Evolutionary conservation across 2,113 vertebrate genomes (phyloP), one percentile per base, ranked within the genome.

Genomic region (Dolichallabes microphthalmus): DNA sequence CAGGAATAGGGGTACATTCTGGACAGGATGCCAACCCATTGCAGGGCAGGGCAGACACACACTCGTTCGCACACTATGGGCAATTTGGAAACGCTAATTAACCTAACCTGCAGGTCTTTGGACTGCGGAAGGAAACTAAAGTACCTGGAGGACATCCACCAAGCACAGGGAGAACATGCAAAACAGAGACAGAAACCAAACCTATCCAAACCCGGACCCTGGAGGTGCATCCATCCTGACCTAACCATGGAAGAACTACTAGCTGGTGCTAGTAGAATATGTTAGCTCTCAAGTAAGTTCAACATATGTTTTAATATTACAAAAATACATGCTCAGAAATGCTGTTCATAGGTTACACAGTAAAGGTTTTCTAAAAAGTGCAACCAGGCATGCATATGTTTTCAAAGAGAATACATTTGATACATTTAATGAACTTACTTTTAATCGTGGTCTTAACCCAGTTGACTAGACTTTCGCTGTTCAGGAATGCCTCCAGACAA

Each of bases 401-500:
- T 50, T 57, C 35, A 79, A 30, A 78, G 2, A 19, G n/a, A 4
- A 63, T 68, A 14, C 50, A 10, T 77, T 35, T 68, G 27, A 60
- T 10, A 35, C 50, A 45, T 12, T 57, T 80, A 35, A 25, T 17
- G n/a, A 0, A 32, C 60, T 92, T 84, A 95, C 94, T 81, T 83
- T 80, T 55, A 3, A 95, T 93, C 74, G 90, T 90, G 3, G 81
- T 25, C 83, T 87, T 91, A 84, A 95, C 93, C 94, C 94, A 95
- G 52, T 1, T 14, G 80, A 94, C 71, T 35, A 95, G 89, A 35
- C 82, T 32, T 20, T 92, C 89, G 63, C 93, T 92, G 0, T 52
- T 22, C 0, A 94, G 78, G 52, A 94, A 94, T 83, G 90, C 92
- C 30, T 94, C 86, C 82, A 95, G 88, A 64, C 94, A 94, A n/a